Evolutionary conservation across 2,797 vertebrate species (phyloP).

Genomic region (Anabacerthia variegaticeps): DNA sequence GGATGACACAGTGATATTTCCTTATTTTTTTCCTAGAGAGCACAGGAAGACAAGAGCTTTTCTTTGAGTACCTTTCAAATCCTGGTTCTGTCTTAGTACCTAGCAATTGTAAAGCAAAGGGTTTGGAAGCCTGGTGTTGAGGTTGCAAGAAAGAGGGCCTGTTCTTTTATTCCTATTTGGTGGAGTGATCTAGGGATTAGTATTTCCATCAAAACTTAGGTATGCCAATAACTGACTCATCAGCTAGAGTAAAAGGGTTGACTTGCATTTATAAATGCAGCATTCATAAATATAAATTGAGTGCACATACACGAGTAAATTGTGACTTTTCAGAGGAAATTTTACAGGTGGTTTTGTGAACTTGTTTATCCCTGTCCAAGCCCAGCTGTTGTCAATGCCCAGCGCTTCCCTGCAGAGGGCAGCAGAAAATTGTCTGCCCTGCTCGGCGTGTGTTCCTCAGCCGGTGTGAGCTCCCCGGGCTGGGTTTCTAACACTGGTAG

Average conservation of each 20-base stretch:
- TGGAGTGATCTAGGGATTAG: not conserved
- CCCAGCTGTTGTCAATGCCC: not conserved
- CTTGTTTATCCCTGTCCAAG: not conserved
- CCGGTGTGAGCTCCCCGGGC: not conserved
- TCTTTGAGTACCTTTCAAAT: not conserved
- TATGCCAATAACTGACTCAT: not conserved
- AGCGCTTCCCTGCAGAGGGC: constrained; percentile 44
- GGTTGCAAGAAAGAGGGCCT: not conserved
- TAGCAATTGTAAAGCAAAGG: not conserved
- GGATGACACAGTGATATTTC: not conserved
- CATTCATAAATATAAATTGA: not conserved
- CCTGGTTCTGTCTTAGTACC: not conserved
- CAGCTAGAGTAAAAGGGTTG: not conserved
- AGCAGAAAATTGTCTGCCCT: not conserved
- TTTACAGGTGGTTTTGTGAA: not conserved
- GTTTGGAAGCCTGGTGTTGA: not conserved
- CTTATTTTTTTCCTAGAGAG: not conserved
- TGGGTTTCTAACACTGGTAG: not conserved
- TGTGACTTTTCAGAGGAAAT: no score
- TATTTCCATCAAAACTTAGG: not conserved
- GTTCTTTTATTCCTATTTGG: not conserved
- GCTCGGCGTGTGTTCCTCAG: accelerated
- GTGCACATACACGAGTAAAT: not conserved
- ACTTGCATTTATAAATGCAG: not conserved
- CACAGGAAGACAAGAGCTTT: not conserved